These are phyloP conservation scores for Myathropa florea DNA, from an alignment of 2,888 invertebrate genomes.

Conservation along the genomic window DNA sequence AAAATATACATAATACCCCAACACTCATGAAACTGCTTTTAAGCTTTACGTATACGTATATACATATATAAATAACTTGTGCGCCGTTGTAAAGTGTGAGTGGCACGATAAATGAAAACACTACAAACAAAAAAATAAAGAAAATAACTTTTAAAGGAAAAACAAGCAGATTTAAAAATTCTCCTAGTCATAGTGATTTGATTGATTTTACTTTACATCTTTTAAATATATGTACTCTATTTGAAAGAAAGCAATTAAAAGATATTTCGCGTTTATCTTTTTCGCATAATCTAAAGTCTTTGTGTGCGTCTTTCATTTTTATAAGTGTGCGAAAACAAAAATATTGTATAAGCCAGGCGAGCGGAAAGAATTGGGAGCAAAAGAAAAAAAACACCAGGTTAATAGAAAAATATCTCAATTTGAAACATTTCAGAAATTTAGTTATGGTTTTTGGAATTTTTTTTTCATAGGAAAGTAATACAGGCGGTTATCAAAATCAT, in stretches of 20 bases:
- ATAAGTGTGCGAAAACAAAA: conserved; percentile 35
- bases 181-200: conserved; percentile 13
- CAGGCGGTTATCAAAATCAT: conserved; percentile 42
- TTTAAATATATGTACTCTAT: not conserved
- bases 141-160: not conserved
- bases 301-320: conserved; percentile 70
- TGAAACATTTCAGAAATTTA: not conserved
- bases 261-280: not conserved
- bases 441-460: conserved; percentile 77
- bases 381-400: conserved; percentile 3
- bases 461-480: conserved; percentile 60
- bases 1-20: conserved; percentile 12
- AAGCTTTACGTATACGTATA: conserved; percentile 4
- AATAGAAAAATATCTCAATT: conserved; percentile 1
- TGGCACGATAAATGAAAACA: conserved; percentile 44
- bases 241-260: conserved; percentile 16
- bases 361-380: conserved; percentile 18
- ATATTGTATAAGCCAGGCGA: conserved; percentile 65
- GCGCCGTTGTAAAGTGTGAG: conserved; percentile 61
- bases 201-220: conserved; percentile 9
- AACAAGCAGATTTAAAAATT: conserved; percentile 7
- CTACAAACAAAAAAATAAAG: not conserved
- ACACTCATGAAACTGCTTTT: conserved; percentile 50
- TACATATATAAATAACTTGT: conserved; percentile 37
- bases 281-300: conserved; percentile 79